Evolutionary conservation across 2,888 invertebrate species (phyloP).

Genomic region (Monopis laevigella): DNA sequence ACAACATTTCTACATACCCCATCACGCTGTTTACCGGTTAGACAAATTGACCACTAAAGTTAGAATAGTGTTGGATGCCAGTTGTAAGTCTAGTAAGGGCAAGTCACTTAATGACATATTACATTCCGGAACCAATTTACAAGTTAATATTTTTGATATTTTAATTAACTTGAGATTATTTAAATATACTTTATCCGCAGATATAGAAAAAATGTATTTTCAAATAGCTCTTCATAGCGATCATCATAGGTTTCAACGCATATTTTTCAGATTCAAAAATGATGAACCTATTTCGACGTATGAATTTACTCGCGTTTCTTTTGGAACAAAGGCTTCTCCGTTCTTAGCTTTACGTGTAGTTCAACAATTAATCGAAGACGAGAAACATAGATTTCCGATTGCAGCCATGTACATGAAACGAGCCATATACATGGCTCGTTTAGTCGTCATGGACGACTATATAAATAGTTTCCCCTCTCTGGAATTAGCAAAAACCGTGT

Average conservation of each 20-base stretch:
- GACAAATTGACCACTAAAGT: too few relatives aligned
- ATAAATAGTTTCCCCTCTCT: constrained; percentile 6
- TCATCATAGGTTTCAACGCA: background rate
- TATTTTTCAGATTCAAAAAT: constrained; percentile 3
- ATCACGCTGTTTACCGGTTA: too few relatives aligned
- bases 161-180: constrained; percentile 17
- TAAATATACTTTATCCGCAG: constrained; percentile 16
- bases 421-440: constrained; percentile 15
- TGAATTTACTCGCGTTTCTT: background rate
- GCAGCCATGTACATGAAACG: constrained; percentile 6
- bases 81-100: constrained; percentile 15
- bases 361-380: constrained; percentile 15
- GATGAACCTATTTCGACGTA: background rate
- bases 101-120: constrained; percentile 17
- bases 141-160: constrained; percentile 17
- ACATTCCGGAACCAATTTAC: constrained; percentile 19
- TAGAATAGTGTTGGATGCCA: too few relatives aligned
- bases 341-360: constrained; percentile 15
- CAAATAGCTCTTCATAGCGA: constrained; percentile 6
- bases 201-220: constrained; percentile 19
- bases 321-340: background rate
- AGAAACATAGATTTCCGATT: constrained; percentile 11
- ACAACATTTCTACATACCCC: too few relatives aligned
- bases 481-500: background rate
- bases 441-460: constrained; percentile 17